These are phyloP conservation scores for Pachypanchax playfairii DNA, from an alignment of 2,113 vertebrate genomes.

Conservation along the genomic window DNA sequence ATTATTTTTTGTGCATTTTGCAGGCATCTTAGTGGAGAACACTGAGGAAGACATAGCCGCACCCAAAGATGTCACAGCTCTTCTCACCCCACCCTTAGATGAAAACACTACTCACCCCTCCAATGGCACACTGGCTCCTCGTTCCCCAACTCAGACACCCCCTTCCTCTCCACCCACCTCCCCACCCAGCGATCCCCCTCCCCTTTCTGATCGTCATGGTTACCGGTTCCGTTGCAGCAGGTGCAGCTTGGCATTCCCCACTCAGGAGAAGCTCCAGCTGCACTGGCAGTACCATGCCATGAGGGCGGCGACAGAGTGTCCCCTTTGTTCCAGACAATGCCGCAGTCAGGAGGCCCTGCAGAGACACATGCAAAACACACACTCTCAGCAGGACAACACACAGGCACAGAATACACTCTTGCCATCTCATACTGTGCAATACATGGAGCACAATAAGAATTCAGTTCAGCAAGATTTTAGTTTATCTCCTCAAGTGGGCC, in stretches of 20 bases:
- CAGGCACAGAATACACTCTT: constrained; percentile 88
- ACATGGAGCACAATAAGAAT: constrained; percentile 85
- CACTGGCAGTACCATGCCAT: constrained; percentile 99
- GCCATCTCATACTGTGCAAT: constrained; percentile 45
- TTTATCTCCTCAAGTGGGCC: constrained; percentile 86
- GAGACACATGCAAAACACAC: constrained; percentile 96
- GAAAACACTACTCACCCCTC: constrained; percentile 76
- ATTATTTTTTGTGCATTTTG: constrained; percentile 42
- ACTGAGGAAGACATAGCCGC: constrained; percentile 63
- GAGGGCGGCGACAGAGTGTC: constrained; percentile 96
- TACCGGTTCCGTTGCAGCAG: constrained; percentile 98
- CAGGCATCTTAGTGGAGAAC: constrained; percentile 59
- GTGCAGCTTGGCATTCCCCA: constrained; percentile 98
- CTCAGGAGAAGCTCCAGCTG: constrained; percentile 94
- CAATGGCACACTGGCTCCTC: constrained; percentile 87
- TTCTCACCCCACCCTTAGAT: constrained; percentile 75
- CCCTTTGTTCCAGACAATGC: constrained; percentile 96
- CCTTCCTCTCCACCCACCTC: constrained; percentile 73
- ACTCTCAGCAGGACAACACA: constrained; percentile 80
- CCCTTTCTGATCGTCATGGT: constrained; percentile 93
- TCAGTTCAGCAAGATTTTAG: constrained; percentile 90
- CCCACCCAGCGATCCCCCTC: constrained; percentile 87
- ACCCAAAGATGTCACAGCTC: constrained; percentile 78
- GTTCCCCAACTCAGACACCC: constrained; percentile 67
- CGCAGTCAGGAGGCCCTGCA: constrained; percentile 96